These are phyloP conservation scores for Ctenoplectra terminalis DNA, from an alignment of 1,140 invertebrate species.

Conservation along the genomic window DNA sequence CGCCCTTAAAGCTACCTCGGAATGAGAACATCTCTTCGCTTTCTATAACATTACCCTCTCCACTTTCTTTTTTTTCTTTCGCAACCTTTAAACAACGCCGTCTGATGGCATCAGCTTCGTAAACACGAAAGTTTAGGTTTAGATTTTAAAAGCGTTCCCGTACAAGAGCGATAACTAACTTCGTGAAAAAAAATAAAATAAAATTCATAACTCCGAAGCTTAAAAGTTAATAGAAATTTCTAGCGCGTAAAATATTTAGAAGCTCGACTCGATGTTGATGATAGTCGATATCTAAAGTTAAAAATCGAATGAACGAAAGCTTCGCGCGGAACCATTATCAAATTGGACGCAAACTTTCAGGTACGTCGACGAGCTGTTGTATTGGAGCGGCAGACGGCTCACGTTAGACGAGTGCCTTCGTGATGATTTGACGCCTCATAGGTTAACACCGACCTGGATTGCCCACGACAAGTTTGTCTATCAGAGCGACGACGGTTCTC, in stretches of 20 bases:
- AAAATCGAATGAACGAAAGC: neutral
- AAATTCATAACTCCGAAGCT: neutral
- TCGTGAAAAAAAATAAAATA: neutral
- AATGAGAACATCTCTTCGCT: neutral
- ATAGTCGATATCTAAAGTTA: too few species aligned
- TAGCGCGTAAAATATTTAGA: neutral
- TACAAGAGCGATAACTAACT: neutral
- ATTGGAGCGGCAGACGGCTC: constrained; percentile 92
- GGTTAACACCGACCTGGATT: constrained; percentile 90
- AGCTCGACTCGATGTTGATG: too few species aligned
- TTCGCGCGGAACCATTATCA: neutral
- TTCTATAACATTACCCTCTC: neutral
- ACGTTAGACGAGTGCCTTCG: constrained; percentile 91
- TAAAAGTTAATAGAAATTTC: neutral
- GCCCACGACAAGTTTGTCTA: constrained; percentile 91
- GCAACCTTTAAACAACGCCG: neutral
- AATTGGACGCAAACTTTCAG: constrained; percentile 73
- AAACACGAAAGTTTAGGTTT: neutral
- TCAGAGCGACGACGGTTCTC: constrained; percentile 91
- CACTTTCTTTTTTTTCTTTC: neutral
- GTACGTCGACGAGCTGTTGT: constrained; percentile 93
- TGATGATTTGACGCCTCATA: constrained; percentile 88
- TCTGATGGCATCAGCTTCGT: neutral
- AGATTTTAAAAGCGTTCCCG: neutral
- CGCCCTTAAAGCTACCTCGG: neutral